These are phyloP conservation scores for Muntiacus muntjak DNA, from an alignment of 2,113 vertebrate species.

Conservation along the genomic window DNA sequence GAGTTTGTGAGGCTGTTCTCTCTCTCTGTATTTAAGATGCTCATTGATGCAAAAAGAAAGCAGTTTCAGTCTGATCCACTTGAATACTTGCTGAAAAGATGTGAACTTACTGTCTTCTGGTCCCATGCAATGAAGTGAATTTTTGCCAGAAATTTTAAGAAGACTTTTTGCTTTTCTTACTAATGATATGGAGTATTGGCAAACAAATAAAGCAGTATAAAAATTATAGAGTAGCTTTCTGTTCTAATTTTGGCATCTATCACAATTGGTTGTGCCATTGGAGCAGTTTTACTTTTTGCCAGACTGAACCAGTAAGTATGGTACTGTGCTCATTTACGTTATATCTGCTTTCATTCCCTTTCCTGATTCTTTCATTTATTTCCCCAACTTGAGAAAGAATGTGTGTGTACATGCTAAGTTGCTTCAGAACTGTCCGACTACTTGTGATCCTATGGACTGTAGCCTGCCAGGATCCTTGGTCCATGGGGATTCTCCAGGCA, in stretches of 20 bases:
- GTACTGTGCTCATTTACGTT: not conserved
- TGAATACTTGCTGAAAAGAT: not conserved
- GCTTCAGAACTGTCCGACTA: accelerated
- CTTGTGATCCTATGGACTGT: not conserved
- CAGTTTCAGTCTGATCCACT: not conserved
- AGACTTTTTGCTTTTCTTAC: not conserved
- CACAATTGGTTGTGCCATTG: not conserved
- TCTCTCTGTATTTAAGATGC: not conserved
- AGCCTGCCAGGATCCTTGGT: not conserved
- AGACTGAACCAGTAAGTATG: not conserved
- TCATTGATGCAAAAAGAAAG: not conserved
- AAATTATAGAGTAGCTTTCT: not conserved
- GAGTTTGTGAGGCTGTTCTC: not conserved
- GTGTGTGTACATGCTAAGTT: not conserved
- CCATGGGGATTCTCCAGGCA: not conserved
- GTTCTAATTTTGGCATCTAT: not conserved
- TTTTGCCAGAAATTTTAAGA: not conserved
- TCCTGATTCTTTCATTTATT: not conserved
- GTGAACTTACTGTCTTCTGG: not conserved
- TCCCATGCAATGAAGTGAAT: not conserved
- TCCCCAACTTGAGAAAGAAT: not conserved
- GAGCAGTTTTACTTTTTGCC: not conserved
- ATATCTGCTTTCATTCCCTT: not conserved
- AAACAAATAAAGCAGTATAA: not conserved
- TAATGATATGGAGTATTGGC: not conserved